Evolutionary conservation across 2,888 invertebrate species (phyloP).

Genomic region (Archips crataeganus): DNA sequence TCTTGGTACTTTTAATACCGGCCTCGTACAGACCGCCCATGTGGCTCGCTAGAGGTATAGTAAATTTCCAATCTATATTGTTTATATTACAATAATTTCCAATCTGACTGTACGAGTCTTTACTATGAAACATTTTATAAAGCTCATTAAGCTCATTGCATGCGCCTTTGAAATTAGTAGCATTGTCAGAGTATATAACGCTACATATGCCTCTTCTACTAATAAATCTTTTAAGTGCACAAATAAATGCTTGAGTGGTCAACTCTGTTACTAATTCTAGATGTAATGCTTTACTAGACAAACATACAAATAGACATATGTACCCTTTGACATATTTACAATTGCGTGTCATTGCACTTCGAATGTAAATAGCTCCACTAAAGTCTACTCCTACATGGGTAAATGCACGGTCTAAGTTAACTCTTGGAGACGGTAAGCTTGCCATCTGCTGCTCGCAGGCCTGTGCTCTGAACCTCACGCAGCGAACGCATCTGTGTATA

Average conservation of each 20-base stretch:
- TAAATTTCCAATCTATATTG: constrained; percentile 23
- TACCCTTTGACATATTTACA: constrained; percentile 22
- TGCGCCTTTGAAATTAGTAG: too few species aligned
- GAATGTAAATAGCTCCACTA: constrained; percentile 20
- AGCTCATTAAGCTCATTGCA: too few species aligned
- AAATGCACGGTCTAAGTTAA: constrained; percentile 6
- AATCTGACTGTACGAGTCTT: constrained; percentile 5
- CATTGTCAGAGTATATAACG: constrained; percentile 36
- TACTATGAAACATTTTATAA: constrained; percentile 21
- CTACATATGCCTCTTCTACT: constrained; percentile 33
- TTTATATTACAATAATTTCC: constrained; percentile 2
- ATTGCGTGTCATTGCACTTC: constrained; percentile 9
- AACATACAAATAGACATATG: constrained; percentile 20
- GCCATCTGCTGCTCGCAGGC: constrained; percentile 15
- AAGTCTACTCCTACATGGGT: constrained; percentile 26
- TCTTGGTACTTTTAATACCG: neutral
- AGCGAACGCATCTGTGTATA: constrained; percentile 6
- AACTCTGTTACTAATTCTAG: constrained; percentile 26
- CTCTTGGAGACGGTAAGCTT: constrained; percentile 5
- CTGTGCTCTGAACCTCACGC: constrained; percentile 7
- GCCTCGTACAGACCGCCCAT: constrained; percentile 28
- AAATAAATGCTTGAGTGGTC: constrained; percentile 18
- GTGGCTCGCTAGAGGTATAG: constrained; percentile 29
- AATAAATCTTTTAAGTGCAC: constrained; percentile 36
- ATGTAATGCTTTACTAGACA: constrained; percentile 17